These are phyloP conservation scores for Setipinna tenuifilis DNA, from an alignment of 2,797 vertebrate genomes.

Conservation along the genomic window DNA sequence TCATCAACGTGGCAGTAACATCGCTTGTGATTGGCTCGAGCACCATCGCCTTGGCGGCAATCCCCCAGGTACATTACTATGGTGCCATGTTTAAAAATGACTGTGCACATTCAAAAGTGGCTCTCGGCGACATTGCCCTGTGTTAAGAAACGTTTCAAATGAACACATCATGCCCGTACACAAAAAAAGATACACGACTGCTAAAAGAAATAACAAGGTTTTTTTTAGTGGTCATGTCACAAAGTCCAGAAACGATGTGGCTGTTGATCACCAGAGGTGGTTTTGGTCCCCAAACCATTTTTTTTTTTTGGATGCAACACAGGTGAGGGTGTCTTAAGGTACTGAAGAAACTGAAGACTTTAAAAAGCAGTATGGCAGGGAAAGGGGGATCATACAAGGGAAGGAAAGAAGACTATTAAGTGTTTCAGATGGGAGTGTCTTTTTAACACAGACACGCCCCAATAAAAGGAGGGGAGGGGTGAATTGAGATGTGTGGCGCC, in stretches of 20 bases:
- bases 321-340: constrained; percentile 10
- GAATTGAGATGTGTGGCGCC: neutral
- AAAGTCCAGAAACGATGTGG: constrained; percentile 12
- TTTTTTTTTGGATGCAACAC: constrained; percentile 1
- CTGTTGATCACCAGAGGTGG: constrained; percentile 31
- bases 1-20: constrained; percentile 39
- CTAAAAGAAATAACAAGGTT: neutral
- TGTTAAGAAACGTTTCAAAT: constrained; percentile 35
- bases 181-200: constrained; percentile 27
- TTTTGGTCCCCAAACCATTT: constrained; percentile 46
- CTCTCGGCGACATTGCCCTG: constrained; percentile 2
- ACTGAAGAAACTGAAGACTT: neutral
- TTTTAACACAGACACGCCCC: constrained; percentile 23
- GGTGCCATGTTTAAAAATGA: constrained; percentile 25
- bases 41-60: neutral
- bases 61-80: constrained; percentile 9
- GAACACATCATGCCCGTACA: constrained; percentile 18
- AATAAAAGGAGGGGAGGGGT: neutral
- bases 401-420: neutral
- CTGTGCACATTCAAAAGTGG: constrained; percentile 33
- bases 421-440: neutral
- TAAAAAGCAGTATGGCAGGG: neutral
- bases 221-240: neutral
- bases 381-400: neutral
- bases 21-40: neutral